Evolutionary conservation across 2,797 vertebrate genomes (phyloP).

Genomic region (Heliangelus exortis): DNA sequence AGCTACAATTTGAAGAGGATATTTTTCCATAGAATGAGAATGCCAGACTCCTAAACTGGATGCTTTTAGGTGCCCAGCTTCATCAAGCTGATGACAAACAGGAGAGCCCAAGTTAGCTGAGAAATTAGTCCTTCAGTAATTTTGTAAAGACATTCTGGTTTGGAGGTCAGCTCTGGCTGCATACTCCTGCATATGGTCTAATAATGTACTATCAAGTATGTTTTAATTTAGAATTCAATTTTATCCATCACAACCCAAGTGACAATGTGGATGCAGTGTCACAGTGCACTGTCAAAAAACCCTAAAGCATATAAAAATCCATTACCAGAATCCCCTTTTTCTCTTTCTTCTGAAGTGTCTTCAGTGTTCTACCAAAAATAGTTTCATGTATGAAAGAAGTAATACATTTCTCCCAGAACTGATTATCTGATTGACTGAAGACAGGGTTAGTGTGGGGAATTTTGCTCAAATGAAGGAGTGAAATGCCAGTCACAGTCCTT

Average conservation of each 20-base stretch:
- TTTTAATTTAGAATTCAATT: not conserved
- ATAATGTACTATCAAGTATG: not conserved
- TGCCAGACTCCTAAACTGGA: not conserved
- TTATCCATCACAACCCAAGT: not conserved
- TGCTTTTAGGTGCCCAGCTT: not conserved
- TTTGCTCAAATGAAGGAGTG: not conserved
- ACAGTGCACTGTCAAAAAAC: not conserved
- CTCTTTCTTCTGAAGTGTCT: not conserved
- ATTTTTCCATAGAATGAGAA: not conserved
- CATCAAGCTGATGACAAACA: not conserved
- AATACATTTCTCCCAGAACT: not conserved
- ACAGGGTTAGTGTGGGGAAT: not conserved
- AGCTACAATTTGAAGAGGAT: not conserved
- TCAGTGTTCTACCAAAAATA: not conserved
- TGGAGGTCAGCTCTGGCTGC: not conserved
- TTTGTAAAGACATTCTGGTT: not conserved
- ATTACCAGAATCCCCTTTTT: not conserved
- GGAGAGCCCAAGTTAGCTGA: not conserved
- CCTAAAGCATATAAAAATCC: not conserved
- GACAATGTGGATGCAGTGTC: not conserved
- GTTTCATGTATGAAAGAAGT: not conserved
- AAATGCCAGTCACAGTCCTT: constrained; percentile 11
- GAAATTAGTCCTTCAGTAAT: not conserved
- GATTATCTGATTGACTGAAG: not conserved
- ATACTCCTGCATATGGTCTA: not conserved